These are phyloP conservation scores for Serripes groenlandicus DNA, from an alignment of 2,888 invertebrate genomes.

Conservation along the genomic window DNA sequence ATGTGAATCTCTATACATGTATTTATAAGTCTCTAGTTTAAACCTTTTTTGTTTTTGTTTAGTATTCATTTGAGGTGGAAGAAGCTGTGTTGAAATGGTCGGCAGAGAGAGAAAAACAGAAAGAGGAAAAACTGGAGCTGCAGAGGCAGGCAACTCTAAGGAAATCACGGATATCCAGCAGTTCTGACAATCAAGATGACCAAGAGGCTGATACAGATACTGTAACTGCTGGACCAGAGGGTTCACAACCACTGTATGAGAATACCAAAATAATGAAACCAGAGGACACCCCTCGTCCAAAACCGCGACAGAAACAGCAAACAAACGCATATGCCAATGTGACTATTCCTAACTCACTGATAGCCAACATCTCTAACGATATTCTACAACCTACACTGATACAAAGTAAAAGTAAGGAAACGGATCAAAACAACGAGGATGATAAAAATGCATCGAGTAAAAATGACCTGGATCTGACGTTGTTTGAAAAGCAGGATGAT, in stretches of 20 bases:
- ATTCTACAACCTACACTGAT: constrained; percentile 76
- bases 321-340: constrained; percentile 45
- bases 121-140: constrained; percentile 58
- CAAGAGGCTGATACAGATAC: constrained; percentile 39
- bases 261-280: constrained; percentile 33
- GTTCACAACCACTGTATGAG: constrained; percentile 52
- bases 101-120: constrained; percentile 74
- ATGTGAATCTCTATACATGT: too few relatives aligned
- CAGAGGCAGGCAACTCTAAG: constrained; percentile 36
- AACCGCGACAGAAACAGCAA: constrained; percentile 15
- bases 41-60: constrained; percentile 42
- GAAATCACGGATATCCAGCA: constrained; percentile 18
- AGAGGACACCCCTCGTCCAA: constrained; percentile 37
- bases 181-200: constrained; percentile 20
- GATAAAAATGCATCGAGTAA: constrained; percentile 2
- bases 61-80: constrained; percentile 82
- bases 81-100: constrained; percentile 82
- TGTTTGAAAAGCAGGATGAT: constrained; percentile 81
- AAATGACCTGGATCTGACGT: constrained; percentile 74
- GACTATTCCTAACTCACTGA: constrained; percentile 63
- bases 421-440: background rate
- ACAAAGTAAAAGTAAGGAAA: constrained; percentile 7
- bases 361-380: constrained; percentile 66
- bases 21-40: too few relatives aligned
- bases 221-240: constrained; percentile 30